Evolutionary conservation across 2,113 vertebrate genomes (phyloP), one percentile per base, ranked within the genome.

Genomic region (Phaetusa simplex): DNA sequence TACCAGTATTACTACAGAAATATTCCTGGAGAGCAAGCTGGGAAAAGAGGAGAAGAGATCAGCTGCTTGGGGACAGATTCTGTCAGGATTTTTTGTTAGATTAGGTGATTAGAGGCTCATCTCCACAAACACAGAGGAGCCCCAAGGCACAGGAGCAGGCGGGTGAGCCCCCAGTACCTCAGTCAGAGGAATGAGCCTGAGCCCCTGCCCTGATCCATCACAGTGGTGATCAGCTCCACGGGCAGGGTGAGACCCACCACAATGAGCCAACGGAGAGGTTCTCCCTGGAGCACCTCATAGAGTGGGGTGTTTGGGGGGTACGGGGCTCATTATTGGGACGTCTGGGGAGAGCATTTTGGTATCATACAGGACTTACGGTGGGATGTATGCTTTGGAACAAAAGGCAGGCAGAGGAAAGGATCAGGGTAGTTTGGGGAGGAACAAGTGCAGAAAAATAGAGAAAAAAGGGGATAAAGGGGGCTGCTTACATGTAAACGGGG

Each of bases 191-290:
- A 72, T 8, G 5, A 77, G 30, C 7, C 77, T 49, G 64, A 82
- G n/a, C 9, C 12, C 7, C 14, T 82, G 24, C 12, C 50, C 43
- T 81, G 43, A 67, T 53, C 29, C 38, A 34, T 34, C 26, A 38
- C 0, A 1, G 40, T 18, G 27, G 2, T 43, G 32, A 80, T 38
- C 32, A 80, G 12, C 22, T 8, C 53, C 47, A 23, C 8, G 12
- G 30, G 14, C 67, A 74, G 69, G 11, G 20, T 38, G 36, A 64
- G 11, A 55, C 23, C 12, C 43, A 53, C 26, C 34, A 45, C 0
- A 1, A n/a, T 27, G 24, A 40, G 10, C 17, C 17, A 66, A n/a
- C 0, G 0, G 2, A 36, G 40, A 62, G 47, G 22, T 1, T 49
- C 6, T 67, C n/a, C 30, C 10, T 11, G 6, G 30, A 47, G 26